Base-by-base conservation (phyloP, 2,888 invertebrate species). In the Cheilosia variabilis region DNA sequence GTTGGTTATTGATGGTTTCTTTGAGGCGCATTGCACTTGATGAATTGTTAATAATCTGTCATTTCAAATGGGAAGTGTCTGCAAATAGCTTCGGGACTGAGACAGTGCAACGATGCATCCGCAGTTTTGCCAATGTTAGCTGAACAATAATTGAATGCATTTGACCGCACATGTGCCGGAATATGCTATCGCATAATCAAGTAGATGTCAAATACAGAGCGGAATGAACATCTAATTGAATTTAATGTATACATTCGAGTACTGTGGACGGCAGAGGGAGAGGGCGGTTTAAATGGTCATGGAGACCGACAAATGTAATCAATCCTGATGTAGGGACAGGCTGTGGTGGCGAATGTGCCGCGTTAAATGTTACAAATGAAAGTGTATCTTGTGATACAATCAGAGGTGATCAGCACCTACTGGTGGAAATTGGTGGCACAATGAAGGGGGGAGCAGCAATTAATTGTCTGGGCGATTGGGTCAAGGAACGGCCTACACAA, bases 261-360 rank as follows among this genome's bases (percentile, higher is more conserved):
- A 13, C 1, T 31, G n/a, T 7, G 27, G 9, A 15, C 24, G n/a
- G 15, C 9, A 17, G 17, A 37, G 47, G 19, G 34, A 31, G 75
- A 31, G 75, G 45, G 62, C 45, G 58, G 58, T 50, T 58, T 69
- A 57, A 68, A 60, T 47, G 65, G 24, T 66, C 55, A 72, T 43
- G 34, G 55, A 63, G 62, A n/a, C 47, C 66, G 75, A 75, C 73
- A 63, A 68, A 45, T 63, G 62, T 58, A 80, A 75, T 80, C 62
- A 66, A 79, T 66, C 45, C 41, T 57, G 31, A 37, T 37, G 57
- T 41, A 37, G 34, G 22, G n/a, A 37, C n/a, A 24, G n/a, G 1
- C 6, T 27, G 7, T 47, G 0, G 37, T 43, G 19, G 19, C 41
- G 17, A 4, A 37, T 17, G 47, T 27, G 15, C 27, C 34, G 60